A percentile compares a stretch with the other conserved stretches of the same genome.
Evolutionary conservation across 2,113 vertebrate species (phyloP).

Genomic region (Heloderma charlesbogerti): DNA sequence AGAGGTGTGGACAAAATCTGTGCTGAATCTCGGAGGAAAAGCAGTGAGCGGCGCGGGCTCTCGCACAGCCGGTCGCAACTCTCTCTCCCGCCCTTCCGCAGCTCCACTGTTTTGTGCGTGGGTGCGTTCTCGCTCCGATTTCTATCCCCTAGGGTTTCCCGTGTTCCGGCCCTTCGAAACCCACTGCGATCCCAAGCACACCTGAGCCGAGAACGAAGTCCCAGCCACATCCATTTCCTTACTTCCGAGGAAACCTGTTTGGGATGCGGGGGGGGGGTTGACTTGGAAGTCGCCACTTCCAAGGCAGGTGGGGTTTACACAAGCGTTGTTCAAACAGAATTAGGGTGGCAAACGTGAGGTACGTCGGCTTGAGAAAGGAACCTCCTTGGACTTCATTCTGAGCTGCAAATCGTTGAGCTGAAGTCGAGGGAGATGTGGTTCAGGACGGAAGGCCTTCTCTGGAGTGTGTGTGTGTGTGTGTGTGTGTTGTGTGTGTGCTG

Average conservation of each 20-base stretch:
- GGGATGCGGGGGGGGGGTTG: background rate
- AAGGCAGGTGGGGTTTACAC: no score
- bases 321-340: background rate
- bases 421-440: background rate
- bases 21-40: background rate
- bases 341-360: background rate
- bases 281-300: background rate
- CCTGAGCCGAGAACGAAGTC: background rate
- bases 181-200: accelerated
- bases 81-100: no score
- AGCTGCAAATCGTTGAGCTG: background rate
- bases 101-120: no score
- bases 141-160: no score
- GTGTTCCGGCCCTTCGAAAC: background rate
- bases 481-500: no score
- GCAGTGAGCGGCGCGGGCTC: background rate
- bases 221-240: background rate
- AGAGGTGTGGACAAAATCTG: background rate
- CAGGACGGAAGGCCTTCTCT: background rate
- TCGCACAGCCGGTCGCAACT: no score
- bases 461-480: background rate
- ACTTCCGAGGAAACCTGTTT: background rate
- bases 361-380: background rate
- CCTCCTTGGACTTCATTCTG: background rate
- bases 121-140: no score